Percentiles rank a stretch among this genome's conserved stretches.
Conservation (phyloP, 2,797 vertebrate genomes). For the Siniperca obscura region DNA sequence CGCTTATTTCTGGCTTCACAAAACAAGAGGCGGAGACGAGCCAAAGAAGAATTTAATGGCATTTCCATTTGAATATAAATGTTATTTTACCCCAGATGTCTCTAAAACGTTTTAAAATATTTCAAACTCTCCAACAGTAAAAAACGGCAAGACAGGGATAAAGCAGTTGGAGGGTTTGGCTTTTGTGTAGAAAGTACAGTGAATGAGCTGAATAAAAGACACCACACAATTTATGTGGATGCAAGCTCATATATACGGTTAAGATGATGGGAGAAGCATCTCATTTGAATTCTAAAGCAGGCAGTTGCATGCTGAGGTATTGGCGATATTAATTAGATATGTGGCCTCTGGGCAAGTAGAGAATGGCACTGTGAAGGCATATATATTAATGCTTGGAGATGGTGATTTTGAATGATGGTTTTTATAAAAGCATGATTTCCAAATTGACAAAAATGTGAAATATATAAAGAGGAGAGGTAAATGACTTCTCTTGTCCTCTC, state of each 20-base stretch:
- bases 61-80: constrained; percentile 85
- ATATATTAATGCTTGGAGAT: too few species aligned
- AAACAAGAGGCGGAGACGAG: constrained; percentile 78
- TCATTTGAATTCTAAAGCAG: constrained; percentile 76
- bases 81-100: constrained; percentile 78
- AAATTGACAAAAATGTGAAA: constrained; percentile 12
- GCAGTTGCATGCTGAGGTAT: constrained; percentile 64
- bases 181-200: constrained; percentile 53
- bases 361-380: constrained; percentile 55
- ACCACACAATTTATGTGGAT: constrained; percentile 59
- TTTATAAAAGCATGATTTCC: not conserved
- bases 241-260: constrained; percentile 48
- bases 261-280: constrained; percentile 53
- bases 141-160: constrained; percentile 41
- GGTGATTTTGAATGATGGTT: not conserved
- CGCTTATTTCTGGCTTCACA: constrained; percentile 78
- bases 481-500: not conserved
- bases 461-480: not conserved
- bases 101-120: constrained; percentile 67
- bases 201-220: constrained; percentile 51
- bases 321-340: constrained; percentile 79
- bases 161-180: constrained; percentile 41
- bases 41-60: constrained; percentile 76
- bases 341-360: constrained; percentile 61
- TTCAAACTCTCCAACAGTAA: constrained; percentile 59